phyloP scores from a whole-genome alignment of 2,113 vertebrate genomes.

The Seriola aureovittata region DNA sequence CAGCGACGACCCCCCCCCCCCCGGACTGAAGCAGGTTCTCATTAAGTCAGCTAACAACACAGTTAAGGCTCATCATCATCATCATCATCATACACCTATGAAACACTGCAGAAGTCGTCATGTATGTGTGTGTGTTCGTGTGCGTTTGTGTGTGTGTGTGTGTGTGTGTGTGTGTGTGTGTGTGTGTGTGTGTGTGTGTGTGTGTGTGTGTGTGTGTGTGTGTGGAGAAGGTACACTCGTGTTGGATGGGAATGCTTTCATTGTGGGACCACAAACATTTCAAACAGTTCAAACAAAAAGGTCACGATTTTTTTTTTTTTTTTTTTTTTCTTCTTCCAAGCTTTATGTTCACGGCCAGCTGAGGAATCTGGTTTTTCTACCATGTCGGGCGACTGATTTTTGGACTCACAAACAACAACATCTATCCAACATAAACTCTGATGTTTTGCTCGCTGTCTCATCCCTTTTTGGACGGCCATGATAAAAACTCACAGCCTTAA shows the following conservation, averaged over 20 bases:
- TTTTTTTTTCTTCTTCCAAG: neutral
- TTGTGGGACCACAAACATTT: conserved; percentile 46
- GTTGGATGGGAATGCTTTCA: conserved; percentile 35
- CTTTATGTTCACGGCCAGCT: neutral
- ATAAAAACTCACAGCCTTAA: neutral
- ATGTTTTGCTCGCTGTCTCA: no score
- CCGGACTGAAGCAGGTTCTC: conserved; percentile 25
- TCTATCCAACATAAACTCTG: no score
- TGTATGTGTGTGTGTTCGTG: neutral
- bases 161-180: neutral
- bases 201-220: neutral
- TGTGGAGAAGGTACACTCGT: conserved; percentile 44
- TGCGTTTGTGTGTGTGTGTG: neutral
- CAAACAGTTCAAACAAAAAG: conserved; percentile 40
- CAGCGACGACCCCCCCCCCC: conserved; percentile 4
- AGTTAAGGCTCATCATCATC: conserved; percentile 58
- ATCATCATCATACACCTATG: conserved; percentile 61
- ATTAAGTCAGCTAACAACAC: conserved; percentile 65
- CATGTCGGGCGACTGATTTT: neutral
- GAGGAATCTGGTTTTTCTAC: conserved; percentile 26
- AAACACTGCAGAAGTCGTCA: conserved; percentile 41
- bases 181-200: no score
- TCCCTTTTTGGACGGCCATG: neutral
- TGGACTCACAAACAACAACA: neutral
- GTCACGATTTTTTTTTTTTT: conserved; percentile 13